Evolutionary conservation across 2,113 vertebrate species (phyloP).

Genomic region (Hemicordylus capensis): DNA sequence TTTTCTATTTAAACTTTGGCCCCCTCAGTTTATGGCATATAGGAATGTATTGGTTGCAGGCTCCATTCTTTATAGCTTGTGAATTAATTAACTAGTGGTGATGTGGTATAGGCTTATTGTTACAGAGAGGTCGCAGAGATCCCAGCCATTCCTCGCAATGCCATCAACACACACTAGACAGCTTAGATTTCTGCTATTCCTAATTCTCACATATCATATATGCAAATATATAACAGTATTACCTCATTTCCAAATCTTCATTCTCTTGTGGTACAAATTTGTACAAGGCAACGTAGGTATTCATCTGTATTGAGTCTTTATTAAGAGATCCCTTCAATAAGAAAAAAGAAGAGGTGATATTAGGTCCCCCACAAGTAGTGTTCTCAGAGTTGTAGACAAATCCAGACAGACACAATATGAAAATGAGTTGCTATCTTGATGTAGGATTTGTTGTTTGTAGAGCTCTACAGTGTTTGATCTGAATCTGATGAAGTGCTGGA

Average conservation of each 20-base stretch:
- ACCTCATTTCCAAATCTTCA: slow-evolving; percentile 97
- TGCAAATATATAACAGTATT: slow-evolving; percentile 25
- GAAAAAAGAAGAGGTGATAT: slow-evolving; percentile 27
- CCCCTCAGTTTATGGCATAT: neutral
- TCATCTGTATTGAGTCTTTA: slow-evolving; percentile 85
- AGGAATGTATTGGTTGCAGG: neutral
- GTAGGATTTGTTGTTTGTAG: neutral
- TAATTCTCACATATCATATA: neutral
- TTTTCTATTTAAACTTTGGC: neutral
- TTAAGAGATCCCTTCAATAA: slow-evolving; percentile 72
- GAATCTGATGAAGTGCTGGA: neutral
- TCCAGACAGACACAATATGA: neutral
- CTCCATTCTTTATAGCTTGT: neutral
- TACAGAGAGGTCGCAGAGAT: neutral
- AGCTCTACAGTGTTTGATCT: neutral
- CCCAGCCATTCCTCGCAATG: too few relatives aligned
- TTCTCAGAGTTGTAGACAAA: neutral
- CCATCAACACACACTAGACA: neutral
- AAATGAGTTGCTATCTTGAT: neutral
- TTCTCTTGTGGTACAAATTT: slow-evolving; percentile 91
- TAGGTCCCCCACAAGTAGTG: neutral
- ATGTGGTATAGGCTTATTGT: neutral
- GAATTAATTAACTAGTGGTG: neutral
- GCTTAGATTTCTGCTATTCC: neutral
- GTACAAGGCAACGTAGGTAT: slow-evolving; percentile 96